Conservation (phyloP, 2,888 invertebrate species). For the Drosophila fulvimacula region DNA sequence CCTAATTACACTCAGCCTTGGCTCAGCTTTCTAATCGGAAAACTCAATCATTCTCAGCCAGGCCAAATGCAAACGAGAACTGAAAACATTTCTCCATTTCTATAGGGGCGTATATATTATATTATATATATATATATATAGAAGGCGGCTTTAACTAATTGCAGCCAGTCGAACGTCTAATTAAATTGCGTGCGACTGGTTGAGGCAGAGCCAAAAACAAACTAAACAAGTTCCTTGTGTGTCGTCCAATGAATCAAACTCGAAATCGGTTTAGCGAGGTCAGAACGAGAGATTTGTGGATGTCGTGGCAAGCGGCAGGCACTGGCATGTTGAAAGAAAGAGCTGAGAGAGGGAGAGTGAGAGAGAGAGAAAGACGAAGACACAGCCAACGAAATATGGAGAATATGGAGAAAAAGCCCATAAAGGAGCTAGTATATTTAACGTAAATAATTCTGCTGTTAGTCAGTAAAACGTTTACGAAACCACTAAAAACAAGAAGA, state of each 20-base stretch:
- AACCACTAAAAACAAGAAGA: too few relatives aligned
- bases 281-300: neutral
- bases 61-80: slow-evolving; percentile 4
- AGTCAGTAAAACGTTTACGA: too few relatives aligned
- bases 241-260: slow-evolving; percentile 31
- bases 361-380: too few relatives aligned
- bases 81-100: slow-evolving; percentile 17
- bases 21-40: slow-evolving; percentile 39
- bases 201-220: slow-evolving; percentile 16
- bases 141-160: slow-evolving; percentile 55
- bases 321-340: slow-evolving; percentile 12
- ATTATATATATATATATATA: too few relatives aligned
- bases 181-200: slow-evolving; percentile 35
- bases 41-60: neutral
- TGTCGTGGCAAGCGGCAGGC: neutral
- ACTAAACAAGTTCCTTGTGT: slow-evolving; percentile 45
- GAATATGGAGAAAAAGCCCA: too few relatives aligned
- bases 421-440: too few relatives aligned
- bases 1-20: slow-evolving; percentile 54
- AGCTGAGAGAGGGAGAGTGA: neutral
- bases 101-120: neutral
- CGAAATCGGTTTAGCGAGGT: slow-evolving; percentile 28
- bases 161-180: slow-evolving; percentile 45
- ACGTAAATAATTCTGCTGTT: too few relatives aligned
- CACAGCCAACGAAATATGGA: too few relatives aligned